Percentiles rank a stretch among this genome's conserved stretches.
phyloP scores from a whole-genome alignment of 2,113 vertebrate genomes.

The Toxotes jaculatrix region DNA sequence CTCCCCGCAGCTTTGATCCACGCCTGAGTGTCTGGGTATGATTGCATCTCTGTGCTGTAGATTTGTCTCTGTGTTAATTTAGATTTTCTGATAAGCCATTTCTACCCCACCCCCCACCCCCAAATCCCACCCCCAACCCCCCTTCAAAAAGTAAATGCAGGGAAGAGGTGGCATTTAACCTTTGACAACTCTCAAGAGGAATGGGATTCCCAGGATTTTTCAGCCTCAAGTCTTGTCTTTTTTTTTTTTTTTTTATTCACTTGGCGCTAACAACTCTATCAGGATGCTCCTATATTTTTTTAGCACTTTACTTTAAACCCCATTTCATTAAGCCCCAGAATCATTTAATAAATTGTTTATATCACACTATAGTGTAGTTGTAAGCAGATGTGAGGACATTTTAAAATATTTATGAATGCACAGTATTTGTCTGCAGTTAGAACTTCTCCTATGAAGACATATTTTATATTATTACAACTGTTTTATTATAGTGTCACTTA shows the following conservation, averaged over 20 bases:
- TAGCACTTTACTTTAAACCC: too few relatives aligned
- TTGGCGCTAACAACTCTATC: background rate
- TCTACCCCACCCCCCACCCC: too few relatives aligned
- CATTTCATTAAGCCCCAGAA: too few relatives aligned
- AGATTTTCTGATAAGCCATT: slow-evolving; percentile 79
- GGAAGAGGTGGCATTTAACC: slow-evolving; percentile 49
- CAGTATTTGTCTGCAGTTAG: background rate
- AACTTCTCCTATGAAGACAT: background rate
- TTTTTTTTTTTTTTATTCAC: background rate
- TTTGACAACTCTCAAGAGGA: slow-evolving; percentile 28
- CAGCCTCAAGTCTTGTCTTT: background rate
- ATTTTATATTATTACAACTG: too few relatives aligned
- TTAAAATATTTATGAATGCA: background rate
- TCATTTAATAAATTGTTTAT: background rate
- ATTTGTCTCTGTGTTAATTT: slow-evolving; percentile 89
- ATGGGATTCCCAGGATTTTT: background rate
- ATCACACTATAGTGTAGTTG: background rate
- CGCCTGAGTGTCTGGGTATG: slow-evolving; percentile 83
- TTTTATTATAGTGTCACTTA: too few relatives aligned
- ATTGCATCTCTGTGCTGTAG: slow-evolving; percentile 85
- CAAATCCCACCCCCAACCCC: too few relatives aligned
- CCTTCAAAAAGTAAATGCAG: slow-evolving; percentile 51
- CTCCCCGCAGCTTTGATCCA: slow-evolving; percentile 88
- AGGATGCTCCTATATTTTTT: background rate
- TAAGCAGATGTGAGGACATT: background rate